A percentile compares a stretch with the other conserved stretches of the same genome.
Evolutionary conservation across 2,888 invertebrate genomes (phyloP).

Genomic region (Chymomyza amoena): DNA sequence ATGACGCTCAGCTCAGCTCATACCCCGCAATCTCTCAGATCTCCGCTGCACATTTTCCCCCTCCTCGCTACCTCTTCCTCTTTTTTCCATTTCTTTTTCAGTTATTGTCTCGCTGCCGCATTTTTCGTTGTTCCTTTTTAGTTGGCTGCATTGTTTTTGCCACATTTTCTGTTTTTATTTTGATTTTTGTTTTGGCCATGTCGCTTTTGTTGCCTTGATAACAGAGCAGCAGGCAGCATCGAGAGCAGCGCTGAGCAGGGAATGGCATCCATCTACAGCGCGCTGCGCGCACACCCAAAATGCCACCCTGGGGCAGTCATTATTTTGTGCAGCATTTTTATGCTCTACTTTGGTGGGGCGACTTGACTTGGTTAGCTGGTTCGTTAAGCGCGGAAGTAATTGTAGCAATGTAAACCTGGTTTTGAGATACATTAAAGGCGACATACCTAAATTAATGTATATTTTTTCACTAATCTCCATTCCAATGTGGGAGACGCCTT

Average conservation of each 20-base stretch:
- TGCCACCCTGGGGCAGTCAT: slow-evolving; percentile 64
- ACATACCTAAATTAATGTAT: neutral
- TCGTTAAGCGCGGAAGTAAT: slow-evolving; percentile 33
- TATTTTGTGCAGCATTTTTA: slow-evolving; percentile 47
- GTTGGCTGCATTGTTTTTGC: slow-evolving; percentile 54
- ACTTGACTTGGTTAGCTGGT: slow-evolving; percentile 21
- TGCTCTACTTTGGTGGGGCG: slow-evolving; percentile 21
- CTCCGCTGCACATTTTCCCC: neutral
- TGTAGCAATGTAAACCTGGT: slow-evolving; percentile 63
- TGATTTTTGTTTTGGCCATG: slow-evolving; percentile 59
- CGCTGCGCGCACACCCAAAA: slow-evolving; percentile 17
- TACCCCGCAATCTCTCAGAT: slow-evolving; percentile 23
- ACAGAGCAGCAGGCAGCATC: slow-evolving; percentile 20
- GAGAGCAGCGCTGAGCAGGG: slow-evolving; percentile 29
- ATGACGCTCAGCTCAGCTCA: slow-evolving; percentile 42
- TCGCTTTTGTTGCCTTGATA: neutral
- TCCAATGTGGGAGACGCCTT: neutral
- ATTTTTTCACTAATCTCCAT: neutral
- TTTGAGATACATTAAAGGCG: slow-evolving; percentile 35
- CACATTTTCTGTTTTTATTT: slow-evolving; percentile 50
- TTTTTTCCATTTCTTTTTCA: neutral
- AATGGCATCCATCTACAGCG: slow-evolving; percentile 30
- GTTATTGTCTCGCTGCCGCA: neutral
- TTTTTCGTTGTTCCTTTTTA: slow-evolving; percentile 18
- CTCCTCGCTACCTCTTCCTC: slow-evolving; percentile 8